These are phyloP conservation scores for Anthopleura sola DNA, from an alignment of 64 coral and sea anemone genomes.

Conservation along the genomic window DNA sequence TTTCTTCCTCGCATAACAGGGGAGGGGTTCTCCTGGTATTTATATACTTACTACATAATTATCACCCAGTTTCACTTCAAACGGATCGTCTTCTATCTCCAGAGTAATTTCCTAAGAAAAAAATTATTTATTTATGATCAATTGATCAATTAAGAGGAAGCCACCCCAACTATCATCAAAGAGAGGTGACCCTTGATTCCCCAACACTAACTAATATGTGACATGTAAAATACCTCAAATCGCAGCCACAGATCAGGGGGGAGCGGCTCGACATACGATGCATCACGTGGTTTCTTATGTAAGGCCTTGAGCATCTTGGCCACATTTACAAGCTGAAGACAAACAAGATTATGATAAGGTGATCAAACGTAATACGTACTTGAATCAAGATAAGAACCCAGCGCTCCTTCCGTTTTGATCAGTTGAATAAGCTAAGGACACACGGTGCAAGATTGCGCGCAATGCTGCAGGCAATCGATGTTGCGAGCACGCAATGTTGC, in stretches of 20 bases:
- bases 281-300: conserved; percentile 71
- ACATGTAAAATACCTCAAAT: conserved; percentile 51
- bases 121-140: too few relatives aligned
- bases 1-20: background rate
- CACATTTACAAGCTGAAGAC: conserved; percentile 76
- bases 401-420: too few relatives aligned
- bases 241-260: conserved; percentile 79
- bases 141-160: too few relatives aligned
- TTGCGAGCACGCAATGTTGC: too few relatives aligned
- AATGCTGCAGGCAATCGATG: too few relatives aligned
- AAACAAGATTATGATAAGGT: background rate
- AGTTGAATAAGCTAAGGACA: too few relatives aligned
- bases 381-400: too few relatives aligned
- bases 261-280: conserved; percentile 56
- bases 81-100: conserved; percentile 93
- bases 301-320: conserved; percentile 81
- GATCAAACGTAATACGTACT: too few relatives aligned
- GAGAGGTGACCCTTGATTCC: background rate
- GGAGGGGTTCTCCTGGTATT: background rate
- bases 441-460: too few relatives aligned
- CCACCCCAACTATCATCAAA: too few relatives aligned
- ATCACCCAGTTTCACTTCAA: conserved; percentile 95
- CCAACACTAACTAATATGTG: background rate
- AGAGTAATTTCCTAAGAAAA: conserved; percentile 61
- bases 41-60: conserved; percentile 84